Conservation (phyloP, 2,113 vertebrate genomes). For the Ahaetulla prasina region DNA sequence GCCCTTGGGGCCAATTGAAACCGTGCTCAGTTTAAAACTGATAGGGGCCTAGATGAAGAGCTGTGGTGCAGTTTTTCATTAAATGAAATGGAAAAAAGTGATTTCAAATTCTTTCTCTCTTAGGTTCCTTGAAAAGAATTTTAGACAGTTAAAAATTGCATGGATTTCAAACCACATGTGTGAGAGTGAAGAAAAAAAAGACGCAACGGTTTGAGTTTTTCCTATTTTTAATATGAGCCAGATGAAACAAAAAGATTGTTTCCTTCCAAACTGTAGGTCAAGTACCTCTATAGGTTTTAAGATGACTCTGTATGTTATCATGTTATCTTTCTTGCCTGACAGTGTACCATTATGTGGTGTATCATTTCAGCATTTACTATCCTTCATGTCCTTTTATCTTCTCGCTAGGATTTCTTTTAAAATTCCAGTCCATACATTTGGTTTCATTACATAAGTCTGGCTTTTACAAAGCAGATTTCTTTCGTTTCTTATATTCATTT, state of each 20-base stretch:
- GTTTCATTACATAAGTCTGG: constrained; percentile 71
- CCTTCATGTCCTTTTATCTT: constrained; percentile 82
- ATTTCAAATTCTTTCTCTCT: constrained; percentile 84
- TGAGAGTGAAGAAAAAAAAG: constrained; percentile 73
- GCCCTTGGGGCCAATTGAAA: constrained; percentile 78
- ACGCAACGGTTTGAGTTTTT: constrained; percentile 76
- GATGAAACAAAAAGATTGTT: constrained; percentile 87
- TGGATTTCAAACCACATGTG: constrained; percentile 87
- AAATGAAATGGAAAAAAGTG: constrained; percentile 79
- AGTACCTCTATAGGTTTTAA: constrained; percentile 81
- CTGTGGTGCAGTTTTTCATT: constrained; percentile 81
- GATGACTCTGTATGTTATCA: constrained; percentile 88
- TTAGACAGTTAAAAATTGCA: constrained; percentile 79
- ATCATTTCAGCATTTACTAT: constrained; percentile 85
- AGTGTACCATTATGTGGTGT: constrained; percentile 87
- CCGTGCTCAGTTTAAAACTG: constrained; percentile 74
- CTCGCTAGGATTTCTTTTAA: constrained; percentile 75
- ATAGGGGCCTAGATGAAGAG: constrained; percentile 77
- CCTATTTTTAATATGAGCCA: constrained; percentile 81
- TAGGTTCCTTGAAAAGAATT: constrained; percentile 78
- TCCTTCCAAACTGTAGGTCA: constrained; percentile 84
- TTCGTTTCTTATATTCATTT: constrained; percentile 55
- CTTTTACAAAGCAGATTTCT: constrained; percentile 65
- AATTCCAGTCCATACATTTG: constrained; percentile 71
- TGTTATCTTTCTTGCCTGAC: constrained; percentile 90